These are phyloP conservation scores for Drosophila subobscura DNA, from an alignment of 1,140 invertebrate genomes.

Conservation along the genomic window DNA sequence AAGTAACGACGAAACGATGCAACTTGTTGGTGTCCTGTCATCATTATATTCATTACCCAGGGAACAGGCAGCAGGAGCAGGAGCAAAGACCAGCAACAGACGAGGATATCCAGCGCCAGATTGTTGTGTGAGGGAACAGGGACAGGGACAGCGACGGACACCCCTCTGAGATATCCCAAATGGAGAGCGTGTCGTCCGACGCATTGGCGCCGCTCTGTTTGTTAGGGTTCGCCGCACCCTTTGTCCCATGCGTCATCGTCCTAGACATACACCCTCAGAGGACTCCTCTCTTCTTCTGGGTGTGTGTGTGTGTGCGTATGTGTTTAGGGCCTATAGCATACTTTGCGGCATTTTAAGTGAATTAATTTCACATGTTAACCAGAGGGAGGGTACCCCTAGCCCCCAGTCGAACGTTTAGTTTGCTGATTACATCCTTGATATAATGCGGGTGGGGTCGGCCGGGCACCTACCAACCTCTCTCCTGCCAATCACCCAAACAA, in stretches of 20 bases:
- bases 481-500: neutral
- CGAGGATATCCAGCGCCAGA: constrained; percentile 8
- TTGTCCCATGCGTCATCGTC: constrained; percentile 63
- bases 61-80: constrained; percentile 1
- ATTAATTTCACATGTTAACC: constrained; percentile 67
- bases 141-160: too few species aligned
- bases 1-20: constrained; percentile 31
- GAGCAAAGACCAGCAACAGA: constrained; percentile 28
- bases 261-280: constrained; percentile 9
- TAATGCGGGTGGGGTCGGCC: neutral
- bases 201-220: constrained; percentile 46
- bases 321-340: constrained; percentile 60
- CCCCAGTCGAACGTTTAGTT: constrained; percentile 50
- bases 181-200: constrained; percentile 25
- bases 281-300: constrained; percentile 8
- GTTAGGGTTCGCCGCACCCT: constrained; percentile 55
- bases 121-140: neutral
- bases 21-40: constrained; percentile 59
- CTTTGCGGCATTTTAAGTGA: constrained; percentile 75
- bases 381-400: neutral
- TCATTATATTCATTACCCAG: constrained; percentile 62
- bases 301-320: constrained; percentile 6
- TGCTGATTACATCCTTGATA: constrained; percentile 43
- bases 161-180: constrained; percentile 28
- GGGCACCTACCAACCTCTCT: too few species aligned